These are phyloP conservation scores for Trididemnum miniatum DNA, from an alignment of 23 tunicate genomes.

Conservation along the genomic window DNA sequence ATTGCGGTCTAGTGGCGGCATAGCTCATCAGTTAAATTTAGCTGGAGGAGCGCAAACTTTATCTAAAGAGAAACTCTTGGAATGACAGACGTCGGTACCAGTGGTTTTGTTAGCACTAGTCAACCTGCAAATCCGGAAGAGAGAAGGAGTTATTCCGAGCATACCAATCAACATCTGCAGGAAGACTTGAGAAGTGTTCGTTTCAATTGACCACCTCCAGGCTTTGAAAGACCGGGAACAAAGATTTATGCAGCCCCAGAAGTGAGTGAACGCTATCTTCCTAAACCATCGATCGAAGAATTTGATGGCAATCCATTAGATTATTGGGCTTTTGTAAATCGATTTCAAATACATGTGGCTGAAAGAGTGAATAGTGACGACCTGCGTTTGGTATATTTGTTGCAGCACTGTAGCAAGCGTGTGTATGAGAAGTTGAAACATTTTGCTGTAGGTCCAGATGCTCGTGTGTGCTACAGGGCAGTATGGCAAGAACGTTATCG, in stretches of 20 bases:
- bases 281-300: slow-evolving; percentile 31
- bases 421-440: slow-evolving; percentile 31
- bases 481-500: slow-evolving; percentile 23
- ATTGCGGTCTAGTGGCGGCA: too few relatives aligned
- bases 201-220: not conserved
- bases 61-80: too few relatives aligned
- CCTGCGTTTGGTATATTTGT: slow-evolving; percentile 16
- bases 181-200: too few relatives aligned
- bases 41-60: too few relatives aligned
- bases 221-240: not conserved
- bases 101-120: too few relatives aligned
- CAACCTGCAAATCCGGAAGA: too few relatives aligned
- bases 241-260: not conserved
- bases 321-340: slow-evolving; percentile 37
- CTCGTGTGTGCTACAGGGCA: not conserved
- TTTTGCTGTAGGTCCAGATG: not conserved
- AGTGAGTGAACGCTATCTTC: slow-evolving; percentile 26
- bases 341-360: slow-evolving; percentile 26
- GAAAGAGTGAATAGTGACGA: slow-evolving; percentile 8
- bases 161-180: too few relatives aligned
- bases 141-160: too few relatives aligned
- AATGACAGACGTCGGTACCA: too few relatives aligned
- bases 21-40: too few relatives aligned
- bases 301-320: slow-evolving; percentile 46
- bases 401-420: slow-evolving; percentile 30